These are phyloP conservation scores for Tapirus indicus DNA, from an alignment of 2,797 vertebrate genomes.

Conservation along the genomic window DNA sequence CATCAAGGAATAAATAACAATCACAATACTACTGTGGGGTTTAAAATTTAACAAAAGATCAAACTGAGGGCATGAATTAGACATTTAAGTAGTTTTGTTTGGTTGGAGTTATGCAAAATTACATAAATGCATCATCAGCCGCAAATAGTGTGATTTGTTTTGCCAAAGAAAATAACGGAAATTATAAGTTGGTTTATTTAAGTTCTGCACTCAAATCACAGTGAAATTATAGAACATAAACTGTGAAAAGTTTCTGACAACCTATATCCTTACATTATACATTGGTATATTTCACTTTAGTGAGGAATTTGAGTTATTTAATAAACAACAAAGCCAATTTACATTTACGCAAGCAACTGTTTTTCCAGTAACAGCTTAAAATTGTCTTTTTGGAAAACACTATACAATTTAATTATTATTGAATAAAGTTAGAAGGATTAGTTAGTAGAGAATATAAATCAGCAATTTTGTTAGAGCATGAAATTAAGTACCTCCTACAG, in stretches of 20 bases:
- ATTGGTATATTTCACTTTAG: neutral
- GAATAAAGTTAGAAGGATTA: conserved; percentile 79
- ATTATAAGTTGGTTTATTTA: neutral
- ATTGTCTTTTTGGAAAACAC: conserved; percentile 78
- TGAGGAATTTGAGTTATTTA: neutral
- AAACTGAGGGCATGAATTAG: neutral
- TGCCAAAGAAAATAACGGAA: conserved; percentile 22
- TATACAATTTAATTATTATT: conserved; percentile 80
- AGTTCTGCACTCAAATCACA: neutral
- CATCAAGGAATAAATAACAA: neutral
- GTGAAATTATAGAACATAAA: neutral
- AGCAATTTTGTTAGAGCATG: conserved; percentile 84
- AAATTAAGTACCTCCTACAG: conserved; percentile 82
- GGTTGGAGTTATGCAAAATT: neutral
- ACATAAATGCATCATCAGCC: neutral
- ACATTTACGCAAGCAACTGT: neutral
- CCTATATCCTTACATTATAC: neutral
- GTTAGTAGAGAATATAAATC: conserved; percentile 83
- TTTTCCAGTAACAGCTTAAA: conserved; percentile 42
- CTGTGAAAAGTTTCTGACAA: neutral
- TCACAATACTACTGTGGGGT: neutral
- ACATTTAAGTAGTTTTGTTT: neutral
- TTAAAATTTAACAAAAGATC: neutral
- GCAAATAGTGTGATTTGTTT: neutral
- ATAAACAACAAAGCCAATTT: conserved; percentile 27